Conservation (phyloP, 2,113 vertebrate genomes). For the Salminus brasiliensis region DNA sequence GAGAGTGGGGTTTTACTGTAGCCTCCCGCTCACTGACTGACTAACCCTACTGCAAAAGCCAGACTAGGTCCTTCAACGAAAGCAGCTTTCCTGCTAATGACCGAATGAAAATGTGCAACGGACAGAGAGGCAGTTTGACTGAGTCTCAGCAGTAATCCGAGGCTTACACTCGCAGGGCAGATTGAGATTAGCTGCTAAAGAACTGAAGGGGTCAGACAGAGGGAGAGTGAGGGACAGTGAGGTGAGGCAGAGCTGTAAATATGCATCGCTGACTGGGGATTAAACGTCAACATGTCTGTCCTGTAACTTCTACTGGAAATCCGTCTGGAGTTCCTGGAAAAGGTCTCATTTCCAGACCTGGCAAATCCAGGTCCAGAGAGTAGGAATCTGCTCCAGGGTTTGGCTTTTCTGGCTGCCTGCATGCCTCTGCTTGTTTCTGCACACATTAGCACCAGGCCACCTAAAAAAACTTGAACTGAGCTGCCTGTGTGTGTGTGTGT, state of each 20-base stretch:
- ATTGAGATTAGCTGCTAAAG: background rate
- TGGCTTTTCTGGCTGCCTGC: background rate
- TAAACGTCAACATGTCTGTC: no score
- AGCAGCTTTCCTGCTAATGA: background rate
- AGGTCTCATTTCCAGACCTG: background rate
- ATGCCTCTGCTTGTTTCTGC: no score
- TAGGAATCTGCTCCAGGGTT: no score
- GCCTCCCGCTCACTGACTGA: no score
- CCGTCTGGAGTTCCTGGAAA: no score
- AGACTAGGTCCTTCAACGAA: background rate
- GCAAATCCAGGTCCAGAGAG: no score
- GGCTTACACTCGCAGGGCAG: background rate
- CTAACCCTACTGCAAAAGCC: background rate
- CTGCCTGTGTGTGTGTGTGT: no score
- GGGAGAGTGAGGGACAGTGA: background rate
- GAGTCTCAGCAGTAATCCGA: background rate
- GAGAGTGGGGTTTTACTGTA: no score
- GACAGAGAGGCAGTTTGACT: background rate
- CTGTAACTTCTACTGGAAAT: no score
- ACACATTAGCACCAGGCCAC: background rate
- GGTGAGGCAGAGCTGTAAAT: background rate
- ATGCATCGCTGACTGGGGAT: background rate
- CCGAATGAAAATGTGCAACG: slow-evolving; percentile 1
- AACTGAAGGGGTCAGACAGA: background rate
- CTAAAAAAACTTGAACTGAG: background rate